Percentiles rank a stretch among this genome's conserved stretches.
Evolutionary conservation across 2,797 vertebrate species (phyloP).

Genomic region (Lophotriccus pileatus): DNA sequence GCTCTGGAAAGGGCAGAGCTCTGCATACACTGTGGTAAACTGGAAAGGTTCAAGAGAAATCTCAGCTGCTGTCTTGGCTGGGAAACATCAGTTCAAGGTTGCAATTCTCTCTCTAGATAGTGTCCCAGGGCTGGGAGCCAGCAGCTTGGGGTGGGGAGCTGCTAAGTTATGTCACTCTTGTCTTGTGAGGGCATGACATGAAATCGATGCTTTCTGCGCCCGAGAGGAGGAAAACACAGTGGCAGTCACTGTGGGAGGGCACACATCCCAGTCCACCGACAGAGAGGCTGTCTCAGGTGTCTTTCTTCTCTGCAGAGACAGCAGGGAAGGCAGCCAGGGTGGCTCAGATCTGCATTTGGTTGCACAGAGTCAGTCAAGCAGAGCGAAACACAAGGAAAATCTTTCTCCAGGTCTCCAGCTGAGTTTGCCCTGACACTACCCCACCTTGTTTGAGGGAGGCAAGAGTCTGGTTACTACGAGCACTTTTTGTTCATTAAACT

Average conservation of each 20-base stretch:
- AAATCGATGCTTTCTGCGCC: not conserved
- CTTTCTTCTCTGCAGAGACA: not conserved
- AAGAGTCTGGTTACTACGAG: slow-evolving; percentile 55
- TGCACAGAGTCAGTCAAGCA: not conserved
- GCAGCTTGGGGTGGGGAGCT: not conserved
- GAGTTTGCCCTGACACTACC: slow-evolving; percentile 55
- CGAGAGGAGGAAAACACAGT: not conserved
- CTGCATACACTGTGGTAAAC: not conserved
- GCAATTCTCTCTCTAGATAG: not conserved
- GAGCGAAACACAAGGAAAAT: slow-evolving; percentile 41
- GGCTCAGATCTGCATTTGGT: not conserved
- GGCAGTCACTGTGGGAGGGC: not conserved
- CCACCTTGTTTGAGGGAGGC: slow-evolving; percentile 40
- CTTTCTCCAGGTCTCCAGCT: slow-evolving; percentile 30
- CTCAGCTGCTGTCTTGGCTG: not conserved
- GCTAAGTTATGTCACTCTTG: not conserved
- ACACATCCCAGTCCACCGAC: not conserved
- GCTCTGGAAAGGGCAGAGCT: not conserved
- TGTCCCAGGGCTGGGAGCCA: not conserved
- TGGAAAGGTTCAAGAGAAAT: not conserved
- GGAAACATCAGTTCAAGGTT: not conserved
- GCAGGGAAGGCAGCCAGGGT: not conserved
- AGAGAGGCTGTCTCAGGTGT: slow-evolving; percentile 35
- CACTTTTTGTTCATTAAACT: slow-evolving; percentile 57
- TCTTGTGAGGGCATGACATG: not conserved